Evolutionary conservation across 37 sponge, comb jelly and placozoan species (phyloP).

Genomic region (Amphimedon queenslandica): DNA sequence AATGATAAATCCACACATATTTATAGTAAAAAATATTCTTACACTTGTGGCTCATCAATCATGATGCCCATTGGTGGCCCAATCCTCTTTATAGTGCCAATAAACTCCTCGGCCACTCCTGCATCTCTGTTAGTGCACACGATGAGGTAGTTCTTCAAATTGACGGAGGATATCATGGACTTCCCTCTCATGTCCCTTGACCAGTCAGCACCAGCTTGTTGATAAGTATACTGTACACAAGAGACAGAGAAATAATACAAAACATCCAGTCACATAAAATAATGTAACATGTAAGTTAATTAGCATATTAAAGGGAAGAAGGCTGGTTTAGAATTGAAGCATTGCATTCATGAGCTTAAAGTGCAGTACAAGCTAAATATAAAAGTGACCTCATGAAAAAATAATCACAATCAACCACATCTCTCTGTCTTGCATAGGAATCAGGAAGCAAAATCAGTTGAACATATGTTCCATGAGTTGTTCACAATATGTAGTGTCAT

Average conservation of each 20-base stretch:
- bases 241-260: neutral
- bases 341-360: no score
- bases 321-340: no score
- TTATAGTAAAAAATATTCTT: conserved; percentile 1
- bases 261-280: no score
- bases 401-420: no score
- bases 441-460: no score
- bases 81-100: conserved; percentile 55
- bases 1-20: neutral
- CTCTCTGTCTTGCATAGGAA: no score
- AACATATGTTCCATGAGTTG: no score
- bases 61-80: conserved; percentile 83
- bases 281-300: no score
- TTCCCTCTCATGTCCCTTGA: conserved; percentile 75
- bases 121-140: conserved; percentile 59
- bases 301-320: no score
- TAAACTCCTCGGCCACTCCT: conserved; percentile 60
- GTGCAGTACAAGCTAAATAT: no score
- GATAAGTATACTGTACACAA: conserved; percentile 36
- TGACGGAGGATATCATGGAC: conserved; percentile 33
- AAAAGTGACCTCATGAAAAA: no score
- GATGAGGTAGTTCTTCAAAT: conserved; percentile 46
- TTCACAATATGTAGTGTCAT: no score
- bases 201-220: conserved; percentile 64
- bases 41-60: conserved; percentile 26